Evolutionary conservation across 2,888 invertebrate species (phyloP), one percentile per base, ranked within the genome.

Genomic region (Plebejus argus): DNA sequence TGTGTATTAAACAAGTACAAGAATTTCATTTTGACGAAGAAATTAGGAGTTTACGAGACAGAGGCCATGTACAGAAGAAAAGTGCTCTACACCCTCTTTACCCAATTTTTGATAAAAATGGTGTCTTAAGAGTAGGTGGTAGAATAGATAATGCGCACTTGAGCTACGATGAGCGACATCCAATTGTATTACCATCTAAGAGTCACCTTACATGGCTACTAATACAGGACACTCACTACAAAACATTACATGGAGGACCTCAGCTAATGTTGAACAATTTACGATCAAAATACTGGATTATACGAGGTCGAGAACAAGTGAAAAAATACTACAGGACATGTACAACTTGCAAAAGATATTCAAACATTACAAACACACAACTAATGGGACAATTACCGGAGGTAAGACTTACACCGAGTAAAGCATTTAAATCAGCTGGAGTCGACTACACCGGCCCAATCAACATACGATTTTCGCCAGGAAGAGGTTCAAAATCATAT

Each of bases 161-260:
- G 10, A 28, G 5, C 8, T 53, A 53, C 1, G 49, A 23, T 18
- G 53, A 6, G 5, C 77, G 76, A 39, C 78, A 78, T 71, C 80
- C 78, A n/a, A 75, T 80, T 49, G 71, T 80, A 15, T 20, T 80
- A 20, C 78, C 78, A 12, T 45, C 58, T 70, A 53, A 78, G 20
- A 66, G 53, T 56, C 78, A 77, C 76, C 71, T 79, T 58, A 70
- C 77, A n/a, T 1, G 56, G 2, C 76, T 83, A 0, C 76, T 83
- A 8, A 72, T 83, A 7, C 49, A 56, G 1, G 83, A 84, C 39
- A 82, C 83, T 4, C 83, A 83, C 28, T n/a, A 49, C 0, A 79
- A 76, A n/a, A 83, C 83, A 0, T 28, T 84, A n/a, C 83, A 84
- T 71, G 83, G 83, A 10, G 83, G 83, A 6, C 70, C 76, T n/a